Conservation (phyloP, 2,113 vertebrate species). For the Platysteira castanea region DNA sequence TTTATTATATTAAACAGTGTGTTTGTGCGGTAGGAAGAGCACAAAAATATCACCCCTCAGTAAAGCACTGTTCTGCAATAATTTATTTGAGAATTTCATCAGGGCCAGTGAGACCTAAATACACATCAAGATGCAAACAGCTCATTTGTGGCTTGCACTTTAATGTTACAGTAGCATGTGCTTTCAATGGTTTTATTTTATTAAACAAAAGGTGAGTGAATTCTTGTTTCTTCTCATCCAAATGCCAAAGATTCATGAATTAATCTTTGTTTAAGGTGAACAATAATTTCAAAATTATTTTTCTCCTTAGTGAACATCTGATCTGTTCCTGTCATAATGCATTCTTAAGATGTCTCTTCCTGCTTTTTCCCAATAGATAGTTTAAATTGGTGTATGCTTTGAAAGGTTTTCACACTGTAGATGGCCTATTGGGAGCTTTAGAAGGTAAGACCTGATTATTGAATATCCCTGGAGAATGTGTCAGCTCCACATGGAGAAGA, state of each 20-base stretch:
- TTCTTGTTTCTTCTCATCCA: background rate
- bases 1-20: background rate
- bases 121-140: background rate
- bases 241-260: background rate
- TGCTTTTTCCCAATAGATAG: background rate
- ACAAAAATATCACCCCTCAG: background rate
- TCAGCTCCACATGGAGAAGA: background rate
- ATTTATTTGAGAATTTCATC: background rate
- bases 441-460: background rate
- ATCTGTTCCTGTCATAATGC: background rate
- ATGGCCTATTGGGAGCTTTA: background rate
- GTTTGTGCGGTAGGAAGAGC: background rate
- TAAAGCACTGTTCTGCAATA: background rate
- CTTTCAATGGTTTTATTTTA: background rate
- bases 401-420: background rate
- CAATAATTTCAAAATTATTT: background rate
- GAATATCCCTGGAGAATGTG: background rate
- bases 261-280: background rate
- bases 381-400: background rate
- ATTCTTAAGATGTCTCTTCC: background rate
- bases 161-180: background rate
- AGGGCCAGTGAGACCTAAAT: background rate
- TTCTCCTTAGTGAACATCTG: background rate
- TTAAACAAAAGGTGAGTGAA: background rate
- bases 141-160: background rate